These are phyloP conservation scores for Leptarthrus brevirostris DNA, from an alignment of 2,888 invertebrate genomes.

Conservation along the genomic window DNA sequence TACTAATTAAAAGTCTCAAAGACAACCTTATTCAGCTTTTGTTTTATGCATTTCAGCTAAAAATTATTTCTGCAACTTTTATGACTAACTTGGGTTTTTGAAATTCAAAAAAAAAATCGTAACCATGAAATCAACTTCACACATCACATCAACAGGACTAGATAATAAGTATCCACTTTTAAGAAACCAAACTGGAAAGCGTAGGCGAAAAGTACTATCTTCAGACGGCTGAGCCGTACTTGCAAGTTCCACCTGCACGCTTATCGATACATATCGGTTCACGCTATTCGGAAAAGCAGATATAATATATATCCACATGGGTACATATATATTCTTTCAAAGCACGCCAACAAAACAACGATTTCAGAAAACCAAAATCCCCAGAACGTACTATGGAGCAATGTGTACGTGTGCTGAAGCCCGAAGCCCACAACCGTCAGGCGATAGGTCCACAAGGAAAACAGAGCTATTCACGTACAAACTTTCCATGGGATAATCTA, in stretches of 20 bases:
- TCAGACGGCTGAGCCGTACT: conserved; percentile 50
- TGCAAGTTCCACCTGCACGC: conserved; percentile 48
- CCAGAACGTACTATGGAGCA: conserved; percentile 45
- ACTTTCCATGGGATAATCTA: conserved; percentile 15
- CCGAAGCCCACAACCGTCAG: conserved; percentile 46
- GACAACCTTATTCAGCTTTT: too few species aligned
- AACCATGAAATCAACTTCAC: not conserved
- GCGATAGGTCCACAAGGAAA: conserved; percentile 46
- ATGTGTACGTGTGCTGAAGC: conserved; percentile 29
- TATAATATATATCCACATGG: not conserved
- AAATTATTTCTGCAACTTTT: too few species aligned
- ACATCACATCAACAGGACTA: not conserved
- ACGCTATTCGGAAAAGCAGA: conserved; percentile 26
- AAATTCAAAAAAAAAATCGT: too few species aligned
- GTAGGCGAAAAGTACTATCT: conserved; percentile 45
- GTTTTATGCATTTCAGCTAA: too few species aligned
- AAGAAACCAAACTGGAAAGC: conserved; percentile 32
- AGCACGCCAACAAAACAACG: conserved; percentile 51
- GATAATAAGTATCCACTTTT: conserved; percentile 3
- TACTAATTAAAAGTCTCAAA: too few species aligned
- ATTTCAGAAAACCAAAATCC: conserved; percentile 51
- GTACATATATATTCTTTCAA: conserved; percentile 46
- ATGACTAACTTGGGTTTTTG: too few species aligned
- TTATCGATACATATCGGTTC: conserved; percentile 30
- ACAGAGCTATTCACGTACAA: conserved; percentile 24